Evolutionary conservation across 35 echinoderm and acorn worm genomes (phyloP).

Genomic region (Amphiura filiformis): DNA sequence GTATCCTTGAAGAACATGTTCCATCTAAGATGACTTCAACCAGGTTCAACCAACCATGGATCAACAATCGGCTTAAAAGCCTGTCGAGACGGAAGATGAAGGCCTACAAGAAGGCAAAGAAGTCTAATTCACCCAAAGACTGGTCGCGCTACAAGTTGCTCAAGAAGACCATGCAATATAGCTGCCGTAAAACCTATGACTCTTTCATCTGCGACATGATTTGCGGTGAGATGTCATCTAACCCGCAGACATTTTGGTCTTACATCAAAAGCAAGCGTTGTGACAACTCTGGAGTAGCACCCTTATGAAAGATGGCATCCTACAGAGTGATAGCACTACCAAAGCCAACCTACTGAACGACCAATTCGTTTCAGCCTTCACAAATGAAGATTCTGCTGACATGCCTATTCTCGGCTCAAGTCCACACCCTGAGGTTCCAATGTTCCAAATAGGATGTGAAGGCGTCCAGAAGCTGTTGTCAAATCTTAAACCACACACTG

Average conservation of each 20-base stretch:
- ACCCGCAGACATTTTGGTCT: constrained; percentile 13
- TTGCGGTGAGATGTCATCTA: neutral
- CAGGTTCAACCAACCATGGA: constrained; percentile 34
- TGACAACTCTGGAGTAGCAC: constrained; percentile 22
- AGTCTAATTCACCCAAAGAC: neutral
- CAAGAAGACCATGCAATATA: neutral
- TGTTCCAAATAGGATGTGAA: neutral
- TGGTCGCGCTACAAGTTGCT: neutral
- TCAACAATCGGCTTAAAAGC: neutral
- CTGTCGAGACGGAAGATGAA: neutral
- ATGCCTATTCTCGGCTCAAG: neutral
- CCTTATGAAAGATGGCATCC: constrained; percentile 20
- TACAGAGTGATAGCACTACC: constrained; percentile 23
- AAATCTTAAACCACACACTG: neutral
- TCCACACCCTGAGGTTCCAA: constrained; percentile 1
- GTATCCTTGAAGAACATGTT: neutral
- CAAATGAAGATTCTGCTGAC: neutral
- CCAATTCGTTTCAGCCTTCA: constrained; percentile 8
- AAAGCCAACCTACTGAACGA: constrained; percentile 1
- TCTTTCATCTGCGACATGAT: neutral
- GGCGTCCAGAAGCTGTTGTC: neutral
- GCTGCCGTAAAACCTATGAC: neutral
- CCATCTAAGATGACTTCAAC: constrained; percentile 30
- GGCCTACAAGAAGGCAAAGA: neutral
- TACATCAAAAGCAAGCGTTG: constrained; percentile 13